Base-by-base conservation (phyloP, 2,888 invertebrate genomes). In the Cephus spinipes region DNA sequence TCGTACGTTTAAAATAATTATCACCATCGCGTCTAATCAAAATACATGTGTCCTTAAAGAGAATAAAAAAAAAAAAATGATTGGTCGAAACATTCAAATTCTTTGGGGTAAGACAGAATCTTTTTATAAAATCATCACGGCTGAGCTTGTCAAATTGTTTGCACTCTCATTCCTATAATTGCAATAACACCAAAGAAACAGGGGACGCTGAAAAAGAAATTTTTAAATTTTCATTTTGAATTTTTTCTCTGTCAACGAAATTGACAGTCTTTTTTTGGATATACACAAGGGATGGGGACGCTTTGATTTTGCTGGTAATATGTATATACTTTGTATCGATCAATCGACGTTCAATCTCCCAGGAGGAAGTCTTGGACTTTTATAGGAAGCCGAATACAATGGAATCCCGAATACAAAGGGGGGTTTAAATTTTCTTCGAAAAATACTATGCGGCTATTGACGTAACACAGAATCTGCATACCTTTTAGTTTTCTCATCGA, bases 161-260 rank as follows among this genome's bases (percentile, higher is more conserved):
- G 55, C 55, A 55, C 23, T 4, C 15, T 55, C 55, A 55, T 55
- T 55, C 23, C 6, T 9, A 23, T 1, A 55, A 55, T 23, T 23
- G 55, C 55, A 55, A 23, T 2, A 9, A 23, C 2, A 23, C 55
- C 1, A 9, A 55, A 9, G 55, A 23, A 23, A 6, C 9, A 55
- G 9, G 1, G 1, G 55, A 55, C 9, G 55, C 15, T 55, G 55
- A 2, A 23, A 6, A 40, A 55, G 15, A 23, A 73, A 30, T 73
- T 23, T 0, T 0, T 0, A 23, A 33, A 33, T 73, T 73, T 30
- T 32, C 3, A 73, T 30, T 55, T 23, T 23, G 0, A 0, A 23
- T 55, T 23, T 55, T 40, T 6, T 55, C 1, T 23, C 9, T 55
- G 55, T 55, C 23, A 9, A 55, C 2, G 6, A 23, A 55, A 23